Conservation (phyloP, 2,888 invertebrate species). For the Altica lythri region DNA sequence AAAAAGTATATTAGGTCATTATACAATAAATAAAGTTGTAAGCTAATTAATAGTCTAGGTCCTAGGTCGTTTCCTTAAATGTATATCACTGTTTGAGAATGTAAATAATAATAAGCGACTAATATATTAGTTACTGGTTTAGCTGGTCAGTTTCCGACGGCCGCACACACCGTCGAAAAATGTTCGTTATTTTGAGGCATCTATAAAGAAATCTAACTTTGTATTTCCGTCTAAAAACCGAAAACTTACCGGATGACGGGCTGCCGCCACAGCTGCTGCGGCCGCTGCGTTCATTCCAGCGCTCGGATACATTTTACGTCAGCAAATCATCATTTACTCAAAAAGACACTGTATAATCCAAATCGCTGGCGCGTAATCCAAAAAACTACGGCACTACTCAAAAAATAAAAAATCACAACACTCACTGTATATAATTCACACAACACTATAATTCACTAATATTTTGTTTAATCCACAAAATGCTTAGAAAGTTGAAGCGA, state of each 20-base stretch:
- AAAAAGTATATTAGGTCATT: no score
- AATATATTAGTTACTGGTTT: neutral
- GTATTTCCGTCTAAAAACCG: neutral
- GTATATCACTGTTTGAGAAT: no score
- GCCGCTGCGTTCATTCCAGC: slow-evolving; percentile 87
- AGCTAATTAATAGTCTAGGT: no score
- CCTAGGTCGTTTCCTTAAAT: no score
- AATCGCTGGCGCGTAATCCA: slow-evolving; percentile 16
- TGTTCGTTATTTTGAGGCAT: neutral
- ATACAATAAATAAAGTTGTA: no score
- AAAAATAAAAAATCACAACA: slow-evolving; percentile 23
- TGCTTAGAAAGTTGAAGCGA: slow-evolving; percentile 15
- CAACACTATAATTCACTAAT: slow-evolving; percentile 12
- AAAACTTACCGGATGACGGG: slow-evolving; percentile 81
- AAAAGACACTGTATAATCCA: slow-evolving; percentile 31
- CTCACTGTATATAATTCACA: slow-evolving; percentile 13
- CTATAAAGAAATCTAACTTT: neutral
- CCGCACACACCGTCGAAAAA: neutral
- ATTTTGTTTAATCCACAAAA: slow-evolving; percentile 18
- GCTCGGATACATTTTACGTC: slow-evolving; percentile 78
- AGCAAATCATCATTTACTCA: slow-evolving; percentile 52
- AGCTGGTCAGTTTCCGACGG: slow-evolving; percentile 5
- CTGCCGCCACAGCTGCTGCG: slow-evolving; percentile 82
- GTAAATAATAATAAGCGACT: no score
- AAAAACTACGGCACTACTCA: slow-evolving; percentile 20